A percentile compares a stretch with the other conserved stretches of the same genome.
Conservation (phyloP, 2,113 vertebrate genomes). For the Gavia stellata region DNA sequence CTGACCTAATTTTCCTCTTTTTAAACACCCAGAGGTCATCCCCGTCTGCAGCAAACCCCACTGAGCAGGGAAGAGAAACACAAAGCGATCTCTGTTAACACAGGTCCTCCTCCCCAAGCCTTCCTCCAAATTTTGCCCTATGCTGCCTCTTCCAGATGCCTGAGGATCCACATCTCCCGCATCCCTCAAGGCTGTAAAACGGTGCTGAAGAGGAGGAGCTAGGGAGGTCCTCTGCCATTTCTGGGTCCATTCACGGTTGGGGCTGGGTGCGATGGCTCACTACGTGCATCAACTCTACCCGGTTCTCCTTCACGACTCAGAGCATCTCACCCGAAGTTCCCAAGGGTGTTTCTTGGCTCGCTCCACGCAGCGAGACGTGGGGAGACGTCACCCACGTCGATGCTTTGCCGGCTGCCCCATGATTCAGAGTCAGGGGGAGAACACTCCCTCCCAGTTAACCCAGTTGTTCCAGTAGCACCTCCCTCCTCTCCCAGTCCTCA, state of each 20-base stretch:
- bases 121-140: neutral
- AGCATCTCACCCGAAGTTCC: neutral
- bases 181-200: neutral
- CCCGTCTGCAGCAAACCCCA: neutral
- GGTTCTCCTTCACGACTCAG: neutral
- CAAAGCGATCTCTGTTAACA: neutral
- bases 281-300: neutral
- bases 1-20: conserved; percentile 47
- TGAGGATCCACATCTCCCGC: neutral
- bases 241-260: accelerated
- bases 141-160: neutral
- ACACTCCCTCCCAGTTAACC: neutral
- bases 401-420: neutral
- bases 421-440: neutral
- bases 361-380: neutral
- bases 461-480: neutral
- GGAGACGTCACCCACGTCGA: neutral
- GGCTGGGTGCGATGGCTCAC: neutral
- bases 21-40: conserved; percentile 31
- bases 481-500: neutral
- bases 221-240: neutral
- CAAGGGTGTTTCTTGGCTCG: neutral
- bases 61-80: neutral
- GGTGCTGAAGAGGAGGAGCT: neutral
- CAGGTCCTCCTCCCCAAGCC: neutral